Evolutionary conservation across 2,888 invertebrate species (phyloP).

Genomic region (Polyommatus icarus): DNA sequence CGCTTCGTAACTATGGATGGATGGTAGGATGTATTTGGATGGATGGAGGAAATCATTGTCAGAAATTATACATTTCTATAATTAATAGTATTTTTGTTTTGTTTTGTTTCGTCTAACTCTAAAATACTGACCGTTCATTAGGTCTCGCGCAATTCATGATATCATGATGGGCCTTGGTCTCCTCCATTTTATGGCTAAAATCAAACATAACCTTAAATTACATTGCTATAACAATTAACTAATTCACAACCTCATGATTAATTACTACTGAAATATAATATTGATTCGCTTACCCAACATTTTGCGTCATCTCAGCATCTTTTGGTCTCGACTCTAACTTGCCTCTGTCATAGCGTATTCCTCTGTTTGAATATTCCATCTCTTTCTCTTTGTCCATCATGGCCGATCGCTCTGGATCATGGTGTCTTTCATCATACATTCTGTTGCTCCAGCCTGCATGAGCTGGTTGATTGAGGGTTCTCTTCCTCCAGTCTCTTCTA

Average conservation of each 20-base stretch:
- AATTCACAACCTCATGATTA: slow-evolving; percentile 12
- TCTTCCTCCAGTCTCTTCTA: slow-evolving; percentile 67
- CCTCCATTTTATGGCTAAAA: slow-evolving; percentile 62
- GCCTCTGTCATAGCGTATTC: slow-evolving; percentile 55
- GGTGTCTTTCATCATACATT: slow-evolving; percentile 52
- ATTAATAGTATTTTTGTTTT: too few species aligned
- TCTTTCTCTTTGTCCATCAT: slow-evolving; percentile 51
- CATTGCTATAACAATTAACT: neutral
- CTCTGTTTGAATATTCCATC: slow-evolving; percentile 48
- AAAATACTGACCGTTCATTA: slow-evolving; percentile 62
- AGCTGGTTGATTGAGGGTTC: slow-evolving; percentile 56
- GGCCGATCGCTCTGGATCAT: slow-evolving; percentile 52
- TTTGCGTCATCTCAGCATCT: slow-evolving; percentile 50
- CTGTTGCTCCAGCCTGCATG: slow-evolving; percentile 58
- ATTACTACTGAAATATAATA: neutral
- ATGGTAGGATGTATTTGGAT: neutral
- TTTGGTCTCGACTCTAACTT: slow-evolving; percentile 51
- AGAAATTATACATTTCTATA: neutral
- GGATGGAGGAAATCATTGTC: neutral
- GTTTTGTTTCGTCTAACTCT: neutral
- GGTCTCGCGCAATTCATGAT: slow-evolving; percentile 64
- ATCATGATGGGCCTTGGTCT: slow-evolving; percentile 53
- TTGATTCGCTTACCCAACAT: neutral
- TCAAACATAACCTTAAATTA: neutral
- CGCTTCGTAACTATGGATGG: slow-evolving; percentile 56